Percentiles rank a stretch among this genome's conserved stretches.
These are phyloP conservation scores for Eurypyga helias DNA, from an alignment of 2,113 vertebrate species.

Conservation along the genomic window DNA sequence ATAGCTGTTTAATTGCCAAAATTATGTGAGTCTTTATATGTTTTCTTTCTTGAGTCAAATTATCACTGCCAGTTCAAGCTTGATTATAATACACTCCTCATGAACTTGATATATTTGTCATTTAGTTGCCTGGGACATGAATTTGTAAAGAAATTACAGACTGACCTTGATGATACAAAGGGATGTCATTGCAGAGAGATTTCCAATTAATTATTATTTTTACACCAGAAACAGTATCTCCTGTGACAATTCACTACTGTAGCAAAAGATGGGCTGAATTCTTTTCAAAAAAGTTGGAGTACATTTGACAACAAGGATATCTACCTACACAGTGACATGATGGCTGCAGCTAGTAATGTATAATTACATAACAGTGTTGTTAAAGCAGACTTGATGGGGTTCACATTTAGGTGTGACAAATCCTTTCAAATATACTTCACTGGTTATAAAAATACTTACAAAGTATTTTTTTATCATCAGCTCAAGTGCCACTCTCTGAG, in stretches of 20 bases:
- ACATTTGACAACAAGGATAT: constrained; percentile 16
- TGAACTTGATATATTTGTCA: background rate
- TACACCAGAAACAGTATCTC: background rate
- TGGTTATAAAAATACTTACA: background rate
- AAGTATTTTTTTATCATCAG: background rate
- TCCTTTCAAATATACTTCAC: background rate
- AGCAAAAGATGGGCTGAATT: background rate
- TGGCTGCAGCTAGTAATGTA: background rate
- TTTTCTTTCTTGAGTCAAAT: background rate
- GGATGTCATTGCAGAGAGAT: background rate
- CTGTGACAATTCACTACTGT: background rate
- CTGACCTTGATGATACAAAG: constrained; percentile 9
- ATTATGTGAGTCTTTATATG: background rate
- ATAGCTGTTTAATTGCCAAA: background rate
- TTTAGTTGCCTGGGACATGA: background rate
- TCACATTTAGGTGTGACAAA: background rate
- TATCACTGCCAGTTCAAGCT: background rate
- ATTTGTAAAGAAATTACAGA: constrained; percentile 16
- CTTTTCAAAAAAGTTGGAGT: background rate
- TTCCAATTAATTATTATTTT: constrained; percentile 36
- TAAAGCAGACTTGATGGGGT: background rate
- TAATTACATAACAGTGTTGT: constrained; percentile 7
- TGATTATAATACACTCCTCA: background rate
- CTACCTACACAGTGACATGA: background rate
- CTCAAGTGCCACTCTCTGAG: background rate